Evolutionary conservation across 2,888 invertebrate species (phyloP), one percentile per base, ranked within the genome.

Genomic region (Cyaniris semiargus): DNA sequence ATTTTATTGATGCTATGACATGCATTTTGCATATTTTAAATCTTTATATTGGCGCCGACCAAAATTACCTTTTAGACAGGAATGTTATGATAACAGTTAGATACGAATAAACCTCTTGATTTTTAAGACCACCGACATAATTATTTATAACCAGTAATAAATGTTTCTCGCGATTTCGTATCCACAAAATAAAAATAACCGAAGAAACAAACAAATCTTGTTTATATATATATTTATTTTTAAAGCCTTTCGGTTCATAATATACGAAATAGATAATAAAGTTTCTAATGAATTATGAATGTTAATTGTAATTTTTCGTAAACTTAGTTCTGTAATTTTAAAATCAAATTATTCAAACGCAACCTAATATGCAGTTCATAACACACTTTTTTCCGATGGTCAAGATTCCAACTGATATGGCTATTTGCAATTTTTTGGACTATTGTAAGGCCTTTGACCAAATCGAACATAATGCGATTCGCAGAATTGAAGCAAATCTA

Each of bases 11-110:
- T 56, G 0, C 77, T 76, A 83, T 82, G 81, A 75, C 80, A 81
- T 75, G 81, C 76, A 77, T 80, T 84, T 81, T 81, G 79, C 78
- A 80, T 82, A 83, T 71, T 71, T 85, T 79, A 80, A 80, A 79
- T 76, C 76, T 80, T 78, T 83, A 82, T 80, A 78, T 80, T 83
- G 86, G 87, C 88, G 86, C 87, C 87, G 83, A 83, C 38, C n/a
- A n/a, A 71, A 21, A 71, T 74, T 48, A 18, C 74, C 74, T 74
- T 72, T 74, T 74, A 74, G 44, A 74, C 27, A 27, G 74, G 48
- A 74, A 74, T 74, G 74, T 53, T 27, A 53, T 74, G 74, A 74
- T 74, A 74, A 74, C 53, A 53, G 44, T 53, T 48, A 74, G 18
- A 53, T 53, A 53, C 15, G 38, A 27, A 23, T 18, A 72, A 74